Conservation (phyloP, 2,888 invertebrate species). For the Rhagium mordax region DNA sequence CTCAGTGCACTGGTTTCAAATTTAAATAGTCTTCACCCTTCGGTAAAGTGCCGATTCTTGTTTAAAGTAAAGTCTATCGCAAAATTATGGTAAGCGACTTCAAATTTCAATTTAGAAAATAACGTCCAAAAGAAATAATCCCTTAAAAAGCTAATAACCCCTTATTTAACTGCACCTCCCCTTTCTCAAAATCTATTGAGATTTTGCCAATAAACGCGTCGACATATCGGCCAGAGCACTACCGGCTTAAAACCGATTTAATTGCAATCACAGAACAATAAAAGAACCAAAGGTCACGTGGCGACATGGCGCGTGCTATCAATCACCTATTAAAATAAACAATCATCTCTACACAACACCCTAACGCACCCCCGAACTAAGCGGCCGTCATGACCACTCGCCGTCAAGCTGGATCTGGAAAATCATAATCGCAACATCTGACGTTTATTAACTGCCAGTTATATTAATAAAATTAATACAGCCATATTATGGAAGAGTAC, state of each 20-base stretch:
- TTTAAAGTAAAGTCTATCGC: no score
- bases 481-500: no score
- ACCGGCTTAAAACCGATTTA: constrained; percentile 57
- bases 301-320: constrained; percentile 54
- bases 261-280: constrained; percentile 58
- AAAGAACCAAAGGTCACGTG: constrained; percentile 56
- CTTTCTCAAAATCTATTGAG: background rate
- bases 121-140: background rate
- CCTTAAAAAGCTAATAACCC: background rate
- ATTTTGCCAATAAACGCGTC: constrained; percentile 25
- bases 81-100: no score
- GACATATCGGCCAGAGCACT: constrained; percentile 1
- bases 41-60: background rate
- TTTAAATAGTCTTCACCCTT: background rate
- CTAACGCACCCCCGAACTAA: background rate
- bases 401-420: background rate
- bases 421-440: constrained; percentile 12
- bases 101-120: no score
- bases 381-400: constrained; percentile 33
- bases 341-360: constrained; percentile 37
- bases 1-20: background rate
- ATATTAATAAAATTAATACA: background rate
- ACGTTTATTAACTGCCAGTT: constrained; percentile 16
- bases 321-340: constrained; percentile 64
- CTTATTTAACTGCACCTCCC: background rate